A percentile compares a stretch with the other conserved stretches of the same genome.
Evolutionary conservation across 64 coral and sea anemone genomes (phyloP).

Genomic region (Porites australiensis): DNA sequence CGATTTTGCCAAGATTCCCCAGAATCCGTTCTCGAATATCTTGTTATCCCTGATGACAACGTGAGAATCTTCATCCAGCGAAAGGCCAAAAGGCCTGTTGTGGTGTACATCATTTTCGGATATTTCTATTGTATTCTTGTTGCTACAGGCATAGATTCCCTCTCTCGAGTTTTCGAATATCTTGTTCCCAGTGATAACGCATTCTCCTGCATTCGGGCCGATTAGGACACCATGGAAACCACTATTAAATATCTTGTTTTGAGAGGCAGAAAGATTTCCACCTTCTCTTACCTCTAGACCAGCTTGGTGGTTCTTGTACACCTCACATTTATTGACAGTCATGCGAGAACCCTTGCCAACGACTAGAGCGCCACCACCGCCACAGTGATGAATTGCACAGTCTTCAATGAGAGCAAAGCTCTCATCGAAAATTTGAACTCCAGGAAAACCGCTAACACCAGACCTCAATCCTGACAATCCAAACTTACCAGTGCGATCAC

Average conservation of each 20-base stretch:
- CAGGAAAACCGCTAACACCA: constrained; percentile 52
- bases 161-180: constrained; percentile 75
- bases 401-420: constrained; percentile 57
- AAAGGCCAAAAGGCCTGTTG: constrained; percentile 63
- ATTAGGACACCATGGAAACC: constrained; percentile 69
- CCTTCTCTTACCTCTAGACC: constrained; percentile 65
- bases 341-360: constrained; percentile 52
- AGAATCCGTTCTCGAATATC: constrained; percentile 80
- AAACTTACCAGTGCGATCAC: constrained; percentile 54
- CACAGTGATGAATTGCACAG: constrained; percentile 72
- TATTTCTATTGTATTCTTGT: neutral
- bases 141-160: constrained; percentile 16
- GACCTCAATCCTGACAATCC: constrained; percentile 40
- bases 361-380: constrained; percentile 71
- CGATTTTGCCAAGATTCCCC: constrained; percentile 57
- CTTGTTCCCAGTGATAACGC: constrained; percentile 40
- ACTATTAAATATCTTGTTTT: constrained; percentile 54
- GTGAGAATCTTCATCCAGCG: constrained; percentile 25
- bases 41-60: constrained; percentile 28
- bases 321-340: constrained; percentile 26
- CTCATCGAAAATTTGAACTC: constrained; percentile 35
- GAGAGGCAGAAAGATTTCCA: constrained; percentile 19
- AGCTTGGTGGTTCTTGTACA: constrained; percentile 53
- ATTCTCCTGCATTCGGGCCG: constrained; percentile 47
- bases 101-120: constrained; percentile 49